phyloP scores from a whole-genome alignment of 2,797 vertebrate species.

The Lepus oiostolus region DNA sequence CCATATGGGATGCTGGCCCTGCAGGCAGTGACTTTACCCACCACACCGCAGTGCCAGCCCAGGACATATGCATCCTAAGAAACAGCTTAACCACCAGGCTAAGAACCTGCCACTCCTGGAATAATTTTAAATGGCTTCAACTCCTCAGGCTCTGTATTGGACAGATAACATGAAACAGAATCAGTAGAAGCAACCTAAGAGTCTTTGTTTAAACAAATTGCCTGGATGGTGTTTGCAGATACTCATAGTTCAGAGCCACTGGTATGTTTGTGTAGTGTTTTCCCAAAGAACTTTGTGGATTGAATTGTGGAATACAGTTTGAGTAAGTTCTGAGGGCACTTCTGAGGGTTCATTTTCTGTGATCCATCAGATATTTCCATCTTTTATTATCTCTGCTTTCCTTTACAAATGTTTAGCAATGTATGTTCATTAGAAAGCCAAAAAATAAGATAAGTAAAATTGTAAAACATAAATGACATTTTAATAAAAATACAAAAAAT shows the following conservation, averaged over 20 bases:
- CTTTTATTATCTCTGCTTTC: slow-evolving; percentile 39
- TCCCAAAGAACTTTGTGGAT: background rate
- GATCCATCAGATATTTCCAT: slow-evolving; percentile 16
- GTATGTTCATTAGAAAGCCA: slow-evolving; percentile 3
- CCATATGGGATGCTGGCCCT: no score
- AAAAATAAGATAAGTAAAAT: background rate
- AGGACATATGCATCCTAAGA: no score
- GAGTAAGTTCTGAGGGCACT: background rate
- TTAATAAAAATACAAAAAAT: slow-evolving; percentile 37
- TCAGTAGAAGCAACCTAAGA: background rate
- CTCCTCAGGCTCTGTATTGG: background rate
- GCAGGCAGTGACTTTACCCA: no score
- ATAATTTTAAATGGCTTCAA: background rate
- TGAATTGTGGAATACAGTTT: background rate
- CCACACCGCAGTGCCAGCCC: no score
- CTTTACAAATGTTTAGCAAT: slow-evolving; percentile 44
- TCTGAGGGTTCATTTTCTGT: background rate
- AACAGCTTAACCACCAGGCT: no score
- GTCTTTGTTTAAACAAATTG: background rate
- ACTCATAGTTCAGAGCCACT: background rate
- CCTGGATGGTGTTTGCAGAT: background rate
- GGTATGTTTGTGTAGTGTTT: background rate
- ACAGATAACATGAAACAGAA: background rate
- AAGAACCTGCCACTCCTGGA: background rate
- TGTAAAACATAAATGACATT: background rate